Evolutionary conservation across 2,113 vertebrate species (phyloP), one percentile per base, ranked within the genome.

Genomic region (Panthera tigris): DNA sequence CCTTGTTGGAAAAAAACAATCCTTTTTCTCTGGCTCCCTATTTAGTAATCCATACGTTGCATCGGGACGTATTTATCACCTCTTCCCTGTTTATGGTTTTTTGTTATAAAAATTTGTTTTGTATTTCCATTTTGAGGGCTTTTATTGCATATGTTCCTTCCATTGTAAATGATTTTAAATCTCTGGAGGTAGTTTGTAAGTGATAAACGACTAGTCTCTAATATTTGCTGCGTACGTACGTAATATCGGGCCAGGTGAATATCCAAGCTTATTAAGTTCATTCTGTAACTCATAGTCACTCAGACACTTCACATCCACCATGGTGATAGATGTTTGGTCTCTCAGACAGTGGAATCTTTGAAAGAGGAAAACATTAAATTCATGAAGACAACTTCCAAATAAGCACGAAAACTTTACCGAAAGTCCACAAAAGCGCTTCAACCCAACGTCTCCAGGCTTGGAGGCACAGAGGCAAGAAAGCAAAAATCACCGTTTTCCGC

Each of bases 191-290:
- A 23, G 78, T 19, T 39, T 55, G 18, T 65, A 80, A 90, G 18
- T 14, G 21, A 69, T 57, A 36, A 48, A n/a, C 9, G 13, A 45
- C 31, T 3, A 9, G 9, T 50, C 48, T 63, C 48, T 76, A 19
- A 33, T 25, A 50, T 71, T 63, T 14, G 31, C 48, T 1, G 18
- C 15, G 68, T 91, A 93, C 99, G 76, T 97, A 99, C 99, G 98
- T 50, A 99, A 97, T 95, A 99, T 99, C 5, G 99, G 99, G 55
- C 99, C 99, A n/a, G 99, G 98, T 96, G 98, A 98, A 50, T 99
- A 94, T 55, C 99, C 99, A 55, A 98, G 98, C 90, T 97, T 91
- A 12, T 98, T 94, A 33, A 99, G 98, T 16, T 98, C 92, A 1
- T 97, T 97, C 92, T 98, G 99, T 50, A 99, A 98, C 31, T 99